phyloP scores from a whole-genome alignment of 2,797 vertebrate genomes.

The Clarias laeviceps region DNA sequence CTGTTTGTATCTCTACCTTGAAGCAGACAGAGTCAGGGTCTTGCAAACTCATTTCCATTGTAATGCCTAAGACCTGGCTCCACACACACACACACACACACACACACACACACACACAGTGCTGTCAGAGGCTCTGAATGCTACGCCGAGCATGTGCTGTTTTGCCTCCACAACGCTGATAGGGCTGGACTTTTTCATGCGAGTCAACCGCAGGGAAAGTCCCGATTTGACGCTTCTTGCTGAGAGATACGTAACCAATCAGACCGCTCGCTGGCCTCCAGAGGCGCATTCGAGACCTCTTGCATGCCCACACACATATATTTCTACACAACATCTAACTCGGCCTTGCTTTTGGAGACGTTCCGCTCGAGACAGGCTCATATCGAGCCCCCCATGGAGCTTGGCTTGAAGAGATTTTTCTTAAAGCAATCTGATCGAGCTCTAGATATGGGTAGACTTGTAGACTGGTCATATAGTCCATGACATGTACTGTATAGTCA shows the following conservation, averaged over 20 bases:
- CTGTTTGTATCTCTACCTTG: constrained; percentile 1
- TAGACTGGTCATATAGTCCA: neutral
- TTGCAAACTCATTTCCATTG: constrained; percentile 26
- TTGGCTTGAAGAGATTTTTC: constrained; percentile 1
- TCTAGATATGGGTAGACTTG: neutral
- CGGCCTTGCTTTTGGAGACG: constrained; percentile 1
- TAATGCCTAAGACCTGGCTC: constrained; percentile 8
- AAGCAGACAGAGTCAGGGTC: constrained; percentile 9
- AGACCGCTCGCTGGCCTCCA: constrained; percentile 25
- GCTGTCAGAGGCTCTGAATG: constrained; percentile 11
- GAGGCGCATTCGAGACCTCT: neutral
- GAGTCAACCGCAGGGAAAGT: constrained; percentile 28
- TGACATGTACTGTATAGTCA: neutral
- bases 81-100: neutral
- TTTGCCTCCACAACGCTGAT: constrained; percentile 16
- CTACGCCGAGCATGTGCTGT: constrained; percentile 8
- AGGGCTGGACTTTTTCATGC: constrained; percentile 25
- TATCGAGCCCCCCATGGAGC: neutral
- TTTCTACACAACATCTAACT: constrained; percentile 15
- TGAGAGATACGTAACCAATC: constrained; percentile 24
- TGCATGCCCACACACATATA: constrained; percentile 5
- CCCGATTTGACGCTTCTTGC: constrained; percentile 23
- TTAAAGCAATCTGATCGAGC: constrained; percentile 8
- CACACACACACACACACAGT: neutral
- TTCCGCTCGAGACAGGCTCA: constrained; percentile 13